Evolutionary conservation across 30 jellyfish, hydroid and myxozoan species (phyloP).

Genomic region (Cassiopea xamachana): DNA sequence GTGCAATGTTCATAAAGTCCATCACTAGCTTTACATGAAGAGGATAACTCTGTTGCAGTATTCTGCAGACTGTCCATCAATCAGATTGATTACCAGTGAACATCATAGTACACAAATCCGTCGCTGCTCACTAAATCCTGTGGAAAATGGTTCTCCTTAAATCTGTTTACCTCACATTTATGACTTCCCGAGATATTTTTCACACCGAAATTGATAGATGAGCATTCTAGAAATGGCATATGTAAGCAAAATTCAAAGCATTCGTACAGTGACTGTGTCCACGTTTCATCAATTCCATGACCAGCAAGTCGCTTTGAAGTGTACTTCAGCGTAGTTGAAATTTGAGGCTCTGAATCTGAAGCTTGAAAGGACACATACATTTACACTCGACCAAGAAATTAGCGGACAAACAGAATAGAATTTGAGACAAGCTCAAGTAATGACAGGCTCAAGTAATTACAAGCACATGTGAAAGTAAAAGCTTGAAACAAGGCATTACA

Average conservation of each 20-base stretch:
- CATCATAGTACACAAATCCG: slow-evolving; percentile 19
- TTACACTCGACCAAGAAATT: neutral
- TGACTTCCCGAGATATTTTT: neutral
- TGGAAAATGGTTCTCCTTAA: slow-evolving; percentile 6
- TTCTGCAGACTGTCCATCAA: neutral
- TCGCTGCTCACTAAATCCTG: neutral
- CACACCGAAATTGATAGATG: slow-evolving; percentile 6
- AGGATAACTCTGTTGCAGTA: no score
- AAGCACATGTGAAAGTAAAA: no score
- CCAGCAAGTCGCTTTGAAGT: slow-evolving; percentile 19
- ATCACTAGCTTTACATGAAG: no score
- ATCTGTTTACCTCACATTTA: slow-evolving; percentile 6
- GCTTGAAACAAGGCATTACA: no score
- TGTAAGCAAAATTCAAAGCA: slow-evolving; percentile 1
- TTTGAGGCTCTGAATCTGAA: neutral
- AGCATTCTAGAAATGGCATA: slow-evolving; percentile 13
- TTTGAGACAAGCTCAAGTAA: no score
- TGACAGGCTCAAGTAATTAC: no score
- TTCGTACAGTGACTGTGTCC: neutral
- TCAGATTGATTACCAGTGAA: neutral
- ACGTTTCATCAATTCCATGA: neutral
- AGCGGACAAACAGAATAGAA: neutral
- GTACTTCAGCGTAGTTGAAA: neutral
- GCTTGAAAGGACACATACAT: neutral
- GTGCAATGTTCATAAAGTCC: no score